Evolutionary conservation across 2,888 invertebrate genomes (phyloP), one percentile per base, ranked within the genome.

Genomic region (Noctua janthe): DNA sequence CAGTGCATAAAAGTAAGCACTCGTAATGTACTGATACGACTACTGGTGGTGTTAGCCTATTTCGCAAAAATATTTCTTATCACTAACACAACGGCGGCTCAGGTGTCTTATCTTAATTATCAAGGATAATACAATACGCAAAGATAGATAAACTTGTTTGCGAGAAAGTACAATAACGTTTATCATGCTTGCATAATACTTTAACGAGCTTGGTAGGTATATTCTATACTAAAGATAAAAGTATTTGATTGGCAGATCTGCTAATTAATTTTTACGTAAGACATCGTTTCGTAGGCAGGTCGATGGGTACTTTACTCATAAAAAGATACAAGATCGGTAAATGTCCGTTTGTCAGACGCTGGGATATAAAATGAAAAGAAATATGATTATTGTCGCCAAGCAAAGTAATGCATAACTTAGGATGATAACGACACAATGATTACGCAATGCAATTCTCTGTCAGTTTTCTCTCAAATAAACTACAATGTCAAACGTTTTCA

Each of bases 61-160:
- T 72, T 81, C 71, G 78, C 64, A 79, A 87, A 84, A 83, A 85
- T 83, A 76, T 78, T 75, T 79, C 80, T 87, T 90, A 87, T 90
- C 85, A 47, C 69, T 84, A 84, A 77, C 74, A 89, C 76, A 87
- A 87, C 86, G 74, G 75, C 70, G 79, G 86, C 84, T 85, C 80
- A 85, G 78, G 74, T 51, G 76, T 78, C 84, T 88, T 91, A 91
- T 91, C 89, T 83, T 87, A 83, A 87, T 89, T 87, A 90, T 90
- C 88, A 82, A 83, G 87, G 87, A 90, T 91, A 88, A 88, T 81
- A 86, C 82, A 78, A 71, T 75, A 81, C 66, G 75, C 62, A 81
- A 80, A 89, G 73, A 69, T 74, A 87, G 89, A 88, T 90, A 87
- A 89, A 83, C 82, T 81, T 89, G 87, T 86, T 91, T 89, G 78